These are phyloP conservation scores for Myotis myotis DNA, from an alignment of 2,797 vertebrate genomes.

Conservation along the genomic window DNA sequence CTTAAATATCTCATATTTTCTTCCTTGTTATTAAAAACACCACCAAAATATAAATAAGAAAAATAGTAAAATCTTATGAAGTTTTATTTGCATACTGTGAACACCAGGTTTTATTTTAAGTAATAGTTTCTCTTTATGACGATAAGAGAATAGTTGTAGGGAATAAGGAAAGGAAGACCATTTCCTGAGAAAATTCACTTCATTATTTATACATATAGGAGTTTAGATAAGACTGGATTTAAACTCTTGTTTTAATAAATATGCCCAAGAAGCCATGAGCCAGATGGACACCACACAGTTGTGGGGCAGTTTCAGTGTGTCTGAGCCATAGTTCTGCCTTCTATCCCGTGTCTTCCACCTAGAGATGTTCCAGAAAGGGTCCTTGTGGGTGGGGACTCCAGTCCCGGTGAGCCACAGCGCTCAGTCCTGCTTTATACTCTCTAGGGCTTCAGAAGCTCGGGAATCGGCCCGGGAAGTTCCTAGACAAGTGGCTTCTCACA, in stretches of 20 bases:
- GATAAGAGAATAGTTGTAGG: neutral
- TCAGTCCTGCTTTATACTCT: neutral
- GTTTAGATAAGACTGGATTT: neutral
- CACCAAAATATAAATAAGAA: neutral
- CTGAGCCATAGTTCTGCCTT: neutral
- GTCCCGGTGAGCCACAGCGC: neutral
- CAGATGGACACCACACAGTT: neutral
- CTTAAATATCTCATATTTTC: neutral
- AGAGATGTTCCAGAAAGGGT: neutral
- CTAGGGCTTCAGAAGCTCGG: neutral
- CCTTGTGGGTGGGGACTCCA: neutral
- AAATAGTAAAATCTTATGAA: neutral
- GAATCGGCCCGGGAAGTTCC: neutral
- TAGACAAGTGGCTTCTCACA: neutral
- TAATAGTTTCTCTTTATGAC: neutral
- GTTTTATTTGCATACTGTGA: neutral
- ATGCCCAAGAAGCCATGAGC: neutral
- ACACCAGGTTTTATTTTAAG: neutral
- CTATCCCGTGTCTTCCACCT: neutral
- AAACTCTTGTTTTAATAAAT: neutral
- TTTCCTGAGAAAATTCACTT: slow-evolving; percentile 2
- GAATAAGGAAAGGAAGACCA: neutral
- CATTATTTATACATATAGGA: neutral
- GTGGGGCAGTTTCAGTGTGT: neutral
- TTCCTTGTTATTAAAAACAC: neutral